Evolutionary conservation across 2,888 invertebrate species (phyloP), one percentile per base, ranked within the genome.

Genomic region (Dynastes maya): DNA sequence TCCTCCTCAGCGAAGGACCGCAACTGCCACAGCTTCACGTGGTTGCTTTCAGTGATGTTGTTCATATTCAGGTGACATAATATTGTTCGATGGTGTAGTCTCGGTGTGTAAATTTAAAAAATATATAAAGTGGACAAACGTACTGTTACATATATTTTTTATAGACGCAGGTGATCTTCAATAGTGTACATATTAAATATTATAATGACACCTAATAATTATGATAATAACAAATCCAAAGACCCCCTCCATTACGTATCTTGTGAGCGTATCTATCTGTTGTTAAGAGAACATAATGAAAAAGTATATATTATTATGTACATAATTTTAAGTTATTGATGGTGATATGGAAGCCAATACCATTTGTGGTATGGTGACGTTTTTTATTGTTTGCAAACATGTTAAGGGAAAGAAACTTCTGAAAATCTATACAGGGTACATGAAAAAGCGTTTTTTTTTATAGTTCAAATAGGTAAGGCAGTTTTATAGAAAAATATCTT

Each of bases 31-130:
- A 81, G 80, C 80, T 82, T 83, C 81, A 77, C 81, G 70, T 76
- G 81, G 77, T 80, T 82, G 79, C 78, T 84, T 79, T 79, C 79
- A 80, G 82, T 85, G 83, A 80, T 79, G 72, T 76, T 83, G 78
- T 80, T 84, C 76, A 81, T 84, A 78, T 83, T 85, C 80, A 86
- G 86, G 86, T 86, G 86, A 86, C 86, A 76, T 29, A 22, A 22
- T 22, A 76, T 67, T 67, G 37, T 65, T 58, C 32, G 40, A 64
- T 64, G 27, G 76, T 76, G 76, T 58, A 67, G 72, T 72, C 58
- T 37, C n/a, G 58, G 58, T 61, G 72, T 72, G 72, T 72, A 72
- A 58, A 72, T 72, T 55, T 22, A 22, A 4, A 22, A 58, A 58
- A 5, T 53, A n/a, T 71, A 58, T 9, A 45, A 58, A 13, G 16